A percentile compares a stretch with the other conserved stretches of the same genome.
Evolutionary conservation across 2,888 invertebrate species (phyloP).

Genomic region (Philonicus albiceps): DNA sequence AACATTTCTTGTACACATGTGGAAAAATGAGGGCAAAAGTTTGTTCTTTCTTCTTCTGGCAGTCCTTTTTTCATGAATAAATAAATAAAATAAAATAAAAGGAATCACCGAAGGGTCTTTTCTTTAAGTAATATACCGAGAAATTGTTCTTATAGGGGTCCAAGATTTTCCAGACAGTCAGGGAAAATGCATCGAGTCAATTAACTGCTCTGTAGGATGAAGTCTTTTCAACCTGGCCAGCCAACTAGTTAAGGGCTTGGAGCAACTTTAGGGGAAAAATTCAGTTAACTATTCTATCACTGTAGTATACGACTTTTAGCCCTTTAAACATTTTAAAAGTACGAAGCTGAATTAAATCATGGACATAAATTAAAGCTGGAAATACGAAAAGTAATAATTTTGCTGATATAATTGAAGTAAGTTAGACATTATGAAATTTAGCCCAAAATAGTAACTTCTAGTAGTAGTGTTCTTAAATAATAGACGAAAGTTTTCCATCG

Average conservation of each 20-base stretch:
- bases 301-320: not conserved
- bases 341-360: no score
- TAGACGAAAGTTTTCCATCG: no score
- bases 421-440: no score
- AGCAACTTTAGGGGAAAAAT: not conserved
- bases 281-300: not conserved
- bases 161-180: not conserved
- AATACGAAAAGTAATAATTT: no score
- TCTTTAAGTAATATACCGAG: constrained; percentile 14
- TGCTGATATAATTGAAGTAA: no score
- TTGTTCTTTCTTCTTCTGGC: not conserved
- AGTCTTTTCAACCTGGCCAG: not conserved
- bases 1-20: constrained; percentile 14
- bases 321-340: no score
- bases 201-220: not conserved
- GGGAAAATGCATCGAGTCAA: not conserved
- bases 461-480: no score
- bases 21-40: constrained; percentile 13
- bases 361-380: no score
- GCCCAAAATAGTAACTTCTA: no score
- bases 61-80: not conserved
- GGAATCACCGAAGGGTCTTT: constrained; percentile 10
- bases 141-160: not conserved
- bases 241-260: not conserved
- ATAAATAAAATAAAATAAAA: not conserved